Base-by-base conservation (phyloP, 2,888 invertebrate genomes). In the Hermaeophaga mercurialis region DNA sequence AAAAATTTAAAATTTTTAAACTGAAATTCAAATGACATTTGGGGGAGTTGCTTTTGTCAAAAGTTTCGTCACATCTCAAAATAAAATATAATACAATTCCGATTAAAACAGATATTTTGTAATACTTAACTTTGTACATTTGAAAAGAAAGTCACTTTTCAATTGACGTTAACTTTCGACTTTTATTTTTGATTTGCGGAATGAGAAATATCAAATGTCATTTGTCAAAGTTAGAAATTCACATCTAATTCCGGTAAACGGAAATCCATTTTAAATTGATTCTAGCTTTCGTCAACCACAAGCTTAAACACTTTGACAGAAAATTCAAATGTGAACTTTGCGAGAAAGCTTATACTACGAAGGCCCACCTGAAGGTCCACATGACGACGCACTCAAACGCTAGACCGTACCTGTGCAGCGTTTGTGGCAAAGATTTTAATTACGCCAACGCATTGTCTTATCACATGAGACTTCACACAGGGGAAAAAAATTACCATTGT, bases 361-460 rank as follows among this genome's bases (percentile, higher is more conserved):
- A 86, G 68, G 81, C 89, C 63, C 80, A 88, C 34, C 81, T 90
- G 33, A 89, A 88, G 70, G 82, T 89, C 43, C 90, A 90, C 76
- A 82, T 89, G 79, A 88, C 87, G 74, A 87, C 88, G 70, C 90
- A 90, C 78, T 86, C 85, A 62, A 88, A 89, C 70, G 82, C 87
- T 58, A 89, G 90, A 70, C 80, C 87, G 52, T 89, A 88, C 75
- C 80, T 90, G 38, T 91, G 91, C 77, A 86, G 87, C 9, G 88
- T 89, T 75, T 91, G 91, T 70, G 88, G 89, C 31, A 91, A 91
- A 72, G 89, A 88, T 22, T 91, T 91, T 81, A 90, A 90, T 74
- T 90, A 91, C 71, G 88, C 89, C 6, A 90, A 89, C 71, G 68
- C 70, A 0, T 61, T 71, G 22, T 54, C 53, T 3, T 72, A 72